Evolutionary conservation across 1,140 invertebrate genomes (phyloP).

Genomic region (Melipona quadrifasciata): DNA sequence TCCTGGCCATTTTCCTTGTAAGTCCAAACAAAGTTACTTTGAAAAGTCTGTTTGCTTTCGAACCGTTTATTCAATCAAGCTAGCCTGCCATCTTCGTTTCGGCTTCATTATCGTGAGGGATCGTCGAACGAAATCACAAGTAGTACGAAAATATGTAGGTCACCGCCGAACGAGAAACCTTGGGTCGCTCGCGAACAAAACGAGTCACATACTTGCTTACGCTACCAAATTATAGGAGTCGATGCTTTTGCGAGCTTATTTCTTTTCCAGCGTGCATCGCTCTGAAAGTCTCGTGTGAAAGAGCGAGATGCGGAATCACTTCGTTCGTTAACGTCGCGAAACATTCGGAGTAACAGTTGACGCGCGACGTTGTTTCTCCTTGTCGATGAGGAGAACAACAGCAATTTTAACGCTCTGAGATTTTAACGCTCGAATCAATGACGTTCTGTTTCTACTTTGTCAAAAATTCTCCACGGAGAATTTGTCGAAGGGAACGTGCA

Average conservation of each 20-base stretch:
- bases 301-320: neutral
- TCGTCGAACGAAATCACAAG: neutral
- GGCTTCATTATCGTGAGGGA: neutral
- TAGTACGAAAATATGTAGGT: neutral
- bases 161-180: neutral
- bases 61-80: neutral
- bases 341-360: neutral
- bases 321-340: neutral
- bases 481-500: neutral
- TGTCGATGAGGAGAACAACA: neutral
- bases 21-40: constrained; percentile 66
- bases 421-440: neutral
- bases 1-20: constrained; percentile 81
- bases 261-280: too few relatives aligned
- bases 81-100: neutral
- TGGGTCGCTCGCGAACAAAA: neutral
- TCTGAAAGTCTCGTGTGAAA: too few relatives aligned
- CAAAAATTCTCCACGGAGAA: neutral
- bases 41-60: constrained; percentile 22
- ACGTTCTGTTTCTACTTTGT: neutral
- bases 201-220: too few relatives aligned
- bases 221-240: too few relatives aligned
- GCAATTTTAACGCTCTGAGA: too few relatives aligned
- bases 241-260: too few relatives aligned
- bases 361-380: too few relatives aligned